Percentiles rank a stretch among this genome's conserved stretches.
Conservation (phyloP, 2,888 invertebrate species). For the Mythimna pallens region DNA sequence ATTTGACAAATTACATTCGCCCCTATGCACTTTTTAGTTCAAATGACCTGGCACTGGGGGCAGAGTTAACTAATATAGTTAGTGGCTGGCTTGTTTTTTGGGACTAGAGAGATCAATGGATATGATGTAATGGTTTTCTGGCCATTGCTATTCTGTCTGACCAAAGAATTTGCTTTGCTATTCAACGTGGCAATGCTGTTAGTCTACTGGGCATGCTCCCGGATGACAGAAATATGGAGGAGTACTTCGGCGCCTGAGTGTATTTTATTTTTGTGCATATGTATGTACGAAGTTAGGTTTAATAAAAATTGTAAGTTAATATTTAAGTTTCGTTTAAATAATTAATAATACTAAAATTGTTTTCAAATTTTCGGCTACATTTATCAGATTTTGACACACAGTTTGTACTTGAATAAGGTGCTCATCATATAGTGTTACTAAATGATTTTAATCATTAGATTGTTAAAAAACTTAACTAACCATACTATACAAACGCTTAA, state of each 20-base stretch:
- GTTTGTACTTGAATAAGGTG: background rate
- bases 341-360: too few relatives aligned
- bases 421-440: background rate
- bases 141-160: background rate
- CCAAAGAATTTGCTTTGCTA: too few relatives aligned
- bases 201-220: background rate
- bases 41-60: conserved; percentile 49
- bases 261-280: too few relatives aligned
- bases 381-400: background rate
- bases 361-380: background rate
- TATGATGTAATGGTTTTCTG: background rate
- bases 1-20: conserved; percentile 64
- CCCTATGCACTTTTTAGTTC: conserved; percentile 71
- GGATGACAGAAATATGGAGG: background rate
- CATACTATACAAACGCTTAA: too few relatives aligned
- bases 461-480: too few relatives aligned
- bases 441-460: too few relatives aligned
- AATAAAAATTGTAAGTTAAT: too few relatives aligned
- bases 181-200: background rate
- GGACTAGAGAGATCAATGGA: conserved; percentile 46
- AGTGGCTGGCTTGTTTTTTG: conserved; percentile 66
- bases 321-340: too few relatives aligned
- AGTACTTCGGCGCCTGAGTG: too few relatives aligned
- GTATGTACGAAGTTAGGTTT: too few relatives aligned
- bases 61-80: conserved; percentile 77